Conservation (phyloP, 1,140 invertebrate species). For the Pseudomyrmex concolor region DNA sequence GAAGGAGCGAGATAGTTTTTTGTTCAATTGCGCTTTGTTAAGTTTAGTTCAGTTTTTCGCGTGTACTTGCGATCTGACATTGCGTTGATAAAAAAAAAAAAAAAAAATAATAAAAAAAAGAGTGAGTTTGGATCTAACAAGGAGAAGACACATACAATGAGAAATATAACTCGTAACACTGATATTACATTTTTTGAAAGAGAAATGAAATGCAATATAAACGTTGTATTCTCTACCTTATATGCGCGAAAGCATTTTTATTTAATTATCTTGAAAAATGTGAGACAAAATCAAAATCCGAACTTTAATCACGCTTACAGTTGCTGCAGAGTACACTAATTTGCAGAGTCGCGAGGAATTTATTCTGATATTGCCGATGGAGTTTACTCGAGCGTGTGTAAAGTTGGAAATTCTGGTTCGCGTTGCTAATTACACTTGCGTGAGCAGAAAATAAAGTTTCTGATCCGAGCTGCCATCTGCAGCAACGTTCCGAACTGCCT, state of each 20-base stretch:
- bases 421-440: constrained; percentile 21
- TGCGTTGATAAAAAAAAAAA: background rate
- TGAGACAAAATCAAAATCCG: constrained; percentile 9
- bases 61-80: too few relatives aligned
- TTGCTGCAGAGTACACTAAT: constrained; percentile 12
- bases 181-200: constrained; percentile 11
- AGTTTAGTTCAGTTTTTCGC: too few relatives aligned
- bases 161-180: constrained; percentile 6
- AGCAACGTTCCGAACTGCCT: constrained; percentile 30
- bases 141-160: background rate
- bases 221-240: too few relatives aligned
- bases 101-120: background rate
- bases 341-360: constrained; percentile 24
- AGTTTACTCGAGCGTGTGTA: constrained; percentile 10
- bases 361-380: constrained; percentile 17
- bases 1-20: too few relatives aligned
- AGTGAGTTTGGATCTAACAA: background rate
- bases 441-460: constrained; percentile 17
- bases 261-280: constrained; percentile 32
- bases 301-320: constrained; percentile 38
- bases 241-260: constrained; percentile 16
- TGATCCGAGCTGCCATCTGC: constrained; percentile 69
- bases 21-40: too few relatives aligned
- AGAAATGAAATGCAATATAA: background rate
- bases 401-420: constrained; percentile 8